Conservation (phyloP, 2,888 invertebrate species). For the Platypus cylindrus region DNA sequence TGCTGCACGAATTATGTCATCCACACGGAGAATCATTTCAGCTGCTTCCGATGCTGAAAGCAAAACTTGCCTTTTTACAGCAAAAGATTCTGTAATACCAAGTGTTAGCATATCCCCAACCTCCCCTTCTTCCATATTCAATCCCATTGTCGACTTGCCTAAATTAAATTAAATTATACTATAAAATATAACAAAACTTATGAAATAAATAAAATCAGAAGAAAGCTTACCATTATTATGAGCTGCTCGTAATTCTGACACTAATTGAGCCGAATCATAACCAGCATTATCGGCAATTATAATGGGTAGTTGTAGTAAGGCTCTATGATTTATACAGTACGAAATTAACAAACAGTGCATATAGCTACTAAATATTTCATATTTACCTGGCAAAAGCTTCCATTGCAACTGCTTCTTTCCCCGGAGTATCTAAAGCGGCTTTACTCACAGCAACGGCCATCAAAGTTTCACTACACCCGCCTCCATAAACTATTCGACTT, state of each 20-base stretch:
- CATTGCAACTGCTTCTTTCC: conserved; percentile 91
- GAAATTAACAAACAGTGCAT: conserved; percentile 1
- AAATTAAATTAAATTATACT: neutral
- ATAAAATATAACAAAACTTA: neutral
- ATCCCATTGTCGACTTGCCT: conserved; percentile 54
- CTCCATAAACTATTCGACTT: conserved; percentile 81
- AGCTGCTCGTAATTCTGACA: conserved; percentile 81
- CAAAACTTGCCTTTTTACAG: conserved; percentile 92
- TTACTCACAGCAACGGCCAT: conserved; percentile 89
- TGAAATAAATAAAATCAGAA: neutral
- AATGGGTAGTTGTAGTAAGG: conserved; percentile 81
- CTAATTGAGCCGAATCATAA: conserved; percentile 89
- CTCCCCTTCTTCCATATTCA: conserved; percentile 82
- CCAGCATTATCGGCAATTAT: conserved; percentile 98
- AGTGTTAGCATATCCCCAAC: conserved; percentile 81
- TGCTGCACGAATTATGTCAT: conserved; percentile 89
- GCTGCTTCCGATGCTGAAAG: conserved; percentile 93
- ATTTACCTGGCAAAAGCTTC: conserved; percentile 69
- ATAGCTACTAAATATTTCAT: neutral
- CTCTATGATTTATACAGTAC: conserved; percentile 37
- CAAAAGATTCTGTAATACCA: conserved; percentile 93
- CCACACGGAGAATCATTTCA: conserved; percentile 97
- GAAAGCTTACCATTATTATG: conserved; percentile 55
- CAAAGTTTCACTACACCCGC: conserved; percentile 84
- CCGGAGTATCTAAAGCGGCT: conserved; percentile 70